phyloP scores from a whole-genome alignment of 2,113 vertebrate genomes.

The Dryoscopus gambensis region DNA sequence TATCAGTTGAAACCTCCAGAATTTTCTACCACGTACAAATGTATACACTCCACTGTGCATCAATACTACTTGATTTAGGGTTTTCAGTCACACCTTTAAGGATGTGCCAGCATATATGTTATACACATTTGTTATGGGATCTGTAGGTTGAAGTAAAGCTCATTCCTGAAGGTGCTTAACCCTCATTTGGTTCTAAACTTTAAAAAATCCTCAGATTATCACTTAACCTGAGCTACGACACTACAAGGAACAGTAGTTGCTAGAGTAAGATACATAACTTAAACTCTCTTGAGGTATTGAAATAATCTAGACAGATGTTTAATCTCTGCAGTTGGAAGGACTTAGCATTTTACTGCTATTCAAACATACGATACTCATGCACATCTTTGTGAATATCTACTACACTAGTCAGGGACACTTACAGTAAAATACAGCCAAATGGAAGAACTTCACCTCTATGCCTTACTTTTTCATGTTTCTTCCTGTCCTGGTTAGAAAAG shows the following conservation, averaged over 20 bases:
- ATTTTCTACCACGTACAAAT: too few species aligned
- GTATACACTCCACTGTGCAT: not conserved
- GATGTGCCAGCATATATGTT: rapidly evolving
- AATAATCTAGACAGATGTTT: not conserved
- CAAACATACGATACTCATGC: rapidly evolving
- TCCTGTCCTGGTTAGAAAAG: too few species aligned
- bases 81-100: not conserved
- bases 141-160: not conserved
- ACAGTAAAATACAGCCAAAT: not conserved
- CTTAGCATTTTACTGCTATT: not conserved
- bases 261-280: not conserved
- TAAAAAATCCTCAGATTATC: not conserved
- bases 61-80: not conserved
- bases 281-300: not conserved
- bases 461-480: not conserved
- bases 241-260: not conserved
- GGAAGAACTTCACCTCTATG: not conserved
- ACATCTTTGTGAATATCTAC: not conserved
- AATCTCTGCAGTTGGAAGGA: not conserved
- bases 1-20: not conserved
- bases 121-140: not conserved
- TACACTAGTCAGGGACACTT: not conserved
- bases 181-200: not conserved
- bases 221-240: not conserved
- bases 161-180: not conserved